These are phyloP conservation scores for Trissolcus brochymenae DNA, from an alignment of 2,888 invertebrate species.

Conservation along the genomic window DNA sequence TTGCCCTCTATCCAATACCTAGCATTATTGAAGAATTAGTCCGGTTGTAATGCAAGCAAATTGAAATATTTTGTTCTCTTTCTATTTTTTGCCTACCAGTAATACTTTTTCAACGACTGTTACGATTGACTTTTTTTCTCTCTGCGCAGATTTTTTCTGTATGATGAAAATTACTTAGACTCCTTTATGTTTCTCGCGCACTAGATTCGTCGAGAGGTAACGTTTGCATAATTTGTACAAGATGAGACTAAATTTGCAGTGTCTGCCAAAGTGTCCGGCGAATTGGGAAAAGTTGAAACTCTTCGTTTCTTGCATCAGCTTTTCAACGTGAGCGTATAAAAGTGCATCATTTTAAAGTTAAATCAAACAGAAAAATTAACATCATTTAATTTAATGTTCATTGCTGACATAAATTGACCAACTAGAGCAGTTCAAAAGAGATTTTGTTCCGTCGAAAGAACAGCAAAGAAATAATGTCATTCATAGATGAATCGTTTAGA, in stretches of 20 bases:
- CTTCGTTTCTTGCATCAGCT: slow-evolving; percentile 42
- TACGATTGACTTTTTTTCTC: slow-evolving; percentile 7
- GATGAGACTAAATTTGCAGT: slow-evolving; percentile 49
- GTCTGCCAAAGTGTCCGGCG: slow-evolving; percentile 47
- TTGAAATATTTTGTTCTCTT: background rate
- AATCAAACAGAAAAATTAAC: too few relatives aligned
- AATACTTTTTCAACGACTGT: background rate
- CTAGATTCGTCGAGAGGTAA: slow-evolving; percentile 20
- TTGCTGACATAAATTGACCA: too few relatives aligned
- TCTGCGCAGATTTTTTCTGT: slow-evolving; percentile 13
- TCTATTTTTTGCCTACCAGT: background rate
- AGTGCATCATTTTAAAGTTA: background rate
- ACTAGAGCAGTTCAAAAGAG: too few relatives aligned
- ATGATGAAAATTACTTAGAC: slow-evolving; percentile 42
- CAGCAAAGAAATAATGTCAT: too few relatives aligned
- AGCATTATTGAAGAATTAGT: background rate
- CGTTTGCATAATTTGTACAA: slow-evolving; percentile 55
- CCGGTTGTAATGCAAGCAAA: background rate
- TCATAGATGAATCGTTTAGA: too few relatives aligned
- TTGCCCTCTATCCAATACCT: slow-evolving; percentile 8
- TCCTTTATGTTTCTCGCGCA: slow-evolving; percentile 16
- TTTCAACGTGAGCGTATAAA: slow-evolving; percentile 25
- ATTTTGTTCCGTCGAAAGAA: too few relatives aligned
- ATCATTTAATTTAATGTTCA: too few relatives aligned
- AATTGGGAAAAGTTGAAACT: slow-evolving; percentile 48